Base-by-base conservation (phyloP, 2,113 vertebrate genomes). In the Odocoileus virginianus region DNA sequence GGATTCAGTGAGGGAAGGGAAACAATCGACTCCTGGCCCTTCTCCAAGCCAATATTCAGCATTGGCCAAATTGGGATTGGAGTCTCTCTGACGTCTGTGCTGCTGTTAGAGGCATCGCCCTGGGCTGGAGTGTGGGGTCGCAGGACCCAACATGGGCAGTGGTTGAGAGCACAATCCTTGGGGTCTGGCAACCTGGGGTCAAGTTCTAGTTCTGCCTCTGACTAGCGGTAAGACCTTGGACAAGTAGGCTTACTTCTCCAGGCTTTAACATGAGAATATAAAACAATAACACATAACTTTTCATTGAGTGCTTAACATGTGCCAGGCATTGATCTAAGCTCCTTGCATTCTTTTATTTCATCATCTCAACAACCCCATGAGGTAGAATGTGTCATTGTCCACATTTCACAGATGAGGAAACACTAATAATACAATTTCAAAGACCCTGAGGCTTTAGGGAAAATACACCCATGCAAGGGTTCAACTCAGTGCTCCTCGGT, bases 401-500 rank as follows among this genome's bases (percentile, higher is more conserved):
- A 54, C 91, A 92, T 52, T 81, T 81, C 64, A 97, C 40, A 71
- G 82, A 87, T 50, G 60, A 94, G 71, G 58, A 92, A 90, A 89
- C 78, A 96, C 67, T 89, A 81, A n/a, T 55, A 91, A 52, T 76
- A 27, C 92, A 89, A 92, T 71, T 60, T 30, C 61, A 33, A 33
- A 76, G 36, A 14, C 61, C 83, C 28, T 13, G 27, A 92, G 85
- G 84, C 13, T 60, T 81, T 23, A 12, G 58, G 79, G 43, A 54
- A 61, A 43, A 71, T 2, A 57, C 0, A 27, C 27, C 50, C 55
- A 45, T 0, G 16, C 57, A 16, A n/a, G 28, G n/a, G 55, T n/a
- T 40, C n/a, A 7, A 82, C 47, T 27, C 27, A 3, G 64, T 1
- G 33, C 16, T 61, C 36, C 54, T 88, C 23, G 0, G 19, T 25